Evolutionary conservation across 2,113 vertebrate species (phyloP).

Genomic region (Leptobrachium leishanense): DNA sequence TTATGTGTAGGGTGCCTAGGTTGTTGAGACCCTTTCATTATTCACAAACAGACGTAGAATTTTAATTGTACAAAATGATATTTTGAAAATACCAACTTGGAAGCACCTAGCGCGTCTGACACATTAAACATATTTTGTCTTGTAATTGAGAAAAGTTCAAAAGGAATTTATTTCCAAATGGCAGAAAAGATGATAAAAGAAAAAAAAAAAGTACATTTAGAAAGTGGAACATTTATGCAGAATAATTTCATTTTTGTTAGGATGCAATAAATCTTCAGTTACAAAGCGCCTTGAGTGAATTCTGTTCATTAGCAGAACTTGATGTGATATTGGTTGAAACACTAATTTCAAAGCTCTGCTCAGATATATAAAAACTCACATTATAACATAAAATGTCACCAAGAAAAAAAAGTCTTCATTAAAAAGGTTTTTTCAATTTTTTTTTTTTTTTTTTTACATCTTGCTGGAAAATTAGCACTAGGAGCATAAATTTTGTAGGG

Average conservation of each 20-base stretch:
- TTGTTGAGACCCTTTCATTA: no score
- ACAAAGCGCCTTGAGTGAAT: constrained; percentile 44
- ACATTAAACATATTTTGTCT: constrained; percentile 17
- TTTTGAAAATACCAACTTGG: constrained; percentile 5
- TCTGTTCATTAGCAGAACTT: constrained; percentile 52
- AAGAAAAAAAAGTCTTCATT: constrained; percentile 30
- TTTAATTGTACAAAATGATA: not conserved
- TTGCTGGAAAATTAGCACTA: not conserved
- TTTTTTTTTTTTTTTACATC: not conserved
- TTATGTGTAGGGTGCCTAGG: no score
- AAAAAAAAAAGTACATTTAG: constrained; percentile 24
- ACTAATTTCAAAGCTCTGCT: constrained; percentile 53
- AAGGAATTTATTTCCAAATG: constrained; percentile 11
- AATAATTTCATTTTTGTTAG: constrained; percentile 49
- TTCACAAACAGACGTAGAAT: no score
- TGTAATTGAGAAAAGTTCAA: not conserved
- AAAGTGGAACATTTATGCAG: constrained; percentile 51
- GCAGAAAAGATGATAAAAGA: not conserved
- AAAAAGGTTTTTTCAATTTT: constrained; percentile 4
- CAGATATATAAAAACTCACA: constrained; percentile 36
- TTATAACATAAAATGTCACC: constrained; percentile 42
- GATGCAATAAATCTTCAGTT: constrained; percentile 46
- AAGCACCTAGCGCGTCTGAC: not conserved
- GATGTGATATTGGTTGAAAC: constrained; percentile 52
- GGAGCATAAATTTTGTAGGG: not conserved